Conservation (phyloP, 2,113 vertebrate genomes). For the Spheniscus mendiculus region DNA sequence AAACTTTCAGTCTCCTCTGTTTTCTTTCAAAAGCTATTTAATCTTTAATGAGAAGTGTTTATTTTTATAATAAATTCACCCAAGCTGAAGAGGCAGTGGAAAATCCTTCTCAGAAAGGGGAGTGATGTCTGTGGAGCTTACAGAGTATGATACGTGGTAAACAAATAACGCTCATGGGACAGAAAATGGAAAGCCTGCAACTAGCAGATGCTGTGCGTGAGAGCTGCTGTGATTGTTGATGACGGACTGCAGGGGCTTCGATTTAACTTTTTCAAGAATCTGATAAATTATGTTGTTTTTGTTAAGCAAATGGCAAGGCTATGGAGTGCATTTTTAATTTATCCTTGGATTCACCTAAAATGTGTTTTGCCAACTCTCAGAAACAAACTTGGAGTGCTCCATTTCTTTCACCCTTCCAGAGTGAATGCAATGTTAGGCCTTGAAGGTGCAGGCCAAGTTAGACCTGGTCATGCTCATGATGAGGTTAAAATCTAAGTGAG, state of each 20-base stretch:
- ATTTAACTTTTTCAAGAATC: not conserved
- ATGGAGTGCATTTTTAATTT: not conserved
- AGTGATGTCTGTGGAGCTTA: not conserved
- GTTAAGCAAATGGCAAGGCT: not conserved
- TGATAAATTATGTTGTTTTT: not conserved
- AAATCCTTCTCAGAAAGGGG: not conserved
- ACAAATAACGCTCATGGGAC: not conserved
- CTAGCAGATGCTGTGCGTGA: not conserved
- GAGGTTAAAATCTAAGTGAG: not conserved
- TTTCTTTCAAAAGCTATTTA: not conserved
- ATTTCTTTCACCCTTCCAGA: not conserved
- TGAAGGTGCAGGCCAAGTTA: not conserved
- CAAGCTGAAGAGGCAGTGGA: not conserved
- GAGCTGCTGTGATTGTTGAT: not conserved
- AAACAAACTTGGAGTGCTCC: rapidly evolving
- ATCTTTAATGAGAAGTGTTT: slow-evolving; percentile 25
- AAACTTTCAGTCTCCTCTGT: not conserved
- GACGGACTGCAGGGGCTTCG: not conserved
- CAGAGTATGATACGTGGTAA: not conserved
- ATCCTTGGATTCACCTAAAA: not conserved
- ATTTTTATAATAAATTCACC: slow-evolving; percentile 8
- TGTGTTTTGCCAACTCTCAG: rapidly evolving
- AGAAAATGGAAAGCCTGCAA: not conserved
- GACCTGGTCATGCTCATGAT: not conserved
- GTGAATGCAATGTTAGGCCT: rapidly evolving